Base-by-base conservation (phyloP, 2,797 vertebrate genomes). In the Sebastes kiyomatsui region DNA sequence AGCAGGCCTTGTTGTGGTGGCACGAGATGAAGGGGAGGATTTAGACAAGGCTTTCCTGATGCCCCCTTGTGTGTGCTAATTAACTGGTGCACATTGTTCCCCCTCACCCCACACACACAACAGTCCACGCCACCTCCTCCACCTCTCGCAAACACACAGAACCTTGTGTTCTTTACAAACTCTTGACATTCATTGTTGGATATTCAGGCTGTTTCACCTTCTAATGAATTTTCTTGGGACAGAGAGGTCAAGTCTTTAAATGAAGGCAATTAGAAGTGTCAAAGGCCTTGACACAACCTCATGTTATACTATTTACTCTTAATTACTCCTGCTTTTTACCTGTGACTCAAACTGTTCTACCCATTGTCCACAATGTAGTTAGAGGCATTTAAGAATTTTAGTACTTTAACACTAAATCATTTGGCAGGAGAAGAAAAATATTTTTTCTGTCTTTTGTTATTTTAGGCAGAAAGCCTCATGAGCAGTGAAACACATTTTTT, bases 181-280 rank as follows among this genome's bases (percentile, higher is more conserved):
- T 92, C 93, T 91, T 93, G 94, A 94, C 92, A 87, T 90, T 88
- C 87, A 80, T 92, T 88, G 90, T 90, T 80, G 80, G 77, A 82
- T 87, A 84, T 87, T 90, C 79, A 61, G 79, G 58, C 70, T 35
- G 73, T 77, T 86, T 75, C 78, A 86, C 71, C 72, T 80, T 92
- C 77, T 94, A 93, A 94, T 94, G 87, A 92, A 94, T 93, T 94
- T 89, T 66, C 81, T 83, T 38, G 70, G 54, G 89, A 92, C 85
- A 18, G 72, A 67, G 81, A 89, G 93, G 92, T 92, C 91, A 92
- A 78, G 73, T 87, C 86, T 93, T 95, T 91, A 93, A 94, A 94
- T 87, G 92, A 94, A 94, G 77, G 85, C 88, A 94, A 95, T 95
- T 94, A 93, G 79, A 92, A 67, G 84, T 88, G 92, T 93, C 92